These are phyloP conservation scores for Habrosyne pyritoides DNA, from an alignment of 2,888 invertebrate species.

Conservation along the genomic window DNA sequence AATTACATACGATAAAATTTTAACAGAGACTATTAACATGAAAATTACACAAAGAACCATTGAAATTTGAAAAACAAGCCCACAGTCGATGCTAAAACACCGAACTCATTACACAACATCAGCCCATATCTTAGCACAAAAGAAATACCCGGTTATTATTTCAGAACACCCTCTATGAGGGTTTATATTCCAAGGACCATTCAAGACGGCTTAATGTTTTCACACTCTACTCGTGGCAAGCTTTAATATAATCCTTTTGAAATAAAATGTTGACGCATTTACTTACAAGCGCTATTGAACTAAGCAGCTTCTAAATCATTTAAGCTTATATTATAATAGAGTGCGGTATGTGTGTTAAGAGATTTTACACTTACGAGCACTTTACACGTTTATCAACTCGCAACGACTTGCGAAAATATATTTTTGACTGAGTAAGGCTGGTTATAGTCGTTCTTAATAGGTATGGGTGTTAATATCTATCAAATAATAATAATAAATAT, in stretches of 20 bases:
- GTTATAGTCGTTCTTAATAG: too few species aligned
- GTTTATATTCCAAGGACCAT: background rate
- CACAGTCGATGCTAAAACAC: background rate
- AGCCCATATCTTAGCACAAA: constrained; percentile 8
- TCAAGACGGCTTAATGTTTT: background rate
- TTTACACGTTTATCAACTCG: too few species aligned
- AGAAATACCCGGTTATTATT: background rate
- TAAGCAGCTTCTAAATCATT: background rate
- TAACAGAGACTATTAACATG: background rate
- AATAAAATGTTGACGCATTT: constrained; percentile 5
- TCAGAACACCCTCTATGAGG: background rate
- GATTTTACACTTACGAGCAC: too few species aligned
- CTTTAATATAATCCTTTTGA: constrained; percentile 5
- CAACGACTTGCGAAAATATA: too few species aligned
- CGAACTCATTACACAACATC: background rate
- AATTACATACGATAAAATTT: too few species aligned
- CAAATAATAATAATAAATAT: too few species aligned
- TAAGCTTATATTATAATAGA: background rate
- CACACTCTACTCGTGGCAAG: background rate
- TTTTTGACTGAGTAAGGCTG: too few species aligned
- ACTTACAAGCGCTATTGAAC: background rate
- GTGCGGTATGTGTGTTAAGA: background rate
- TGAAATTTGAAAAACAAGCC: background rate
- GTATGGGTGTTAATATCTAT: too few species aligned
- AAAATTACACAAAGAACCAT: background rate